Percentiles rank a stretch among this genome's conserved stretches.
phyloP scores from a whole-genome alignment of 2,113 vertebrate species.

The Gopherus flavomarginatus region DNA sequence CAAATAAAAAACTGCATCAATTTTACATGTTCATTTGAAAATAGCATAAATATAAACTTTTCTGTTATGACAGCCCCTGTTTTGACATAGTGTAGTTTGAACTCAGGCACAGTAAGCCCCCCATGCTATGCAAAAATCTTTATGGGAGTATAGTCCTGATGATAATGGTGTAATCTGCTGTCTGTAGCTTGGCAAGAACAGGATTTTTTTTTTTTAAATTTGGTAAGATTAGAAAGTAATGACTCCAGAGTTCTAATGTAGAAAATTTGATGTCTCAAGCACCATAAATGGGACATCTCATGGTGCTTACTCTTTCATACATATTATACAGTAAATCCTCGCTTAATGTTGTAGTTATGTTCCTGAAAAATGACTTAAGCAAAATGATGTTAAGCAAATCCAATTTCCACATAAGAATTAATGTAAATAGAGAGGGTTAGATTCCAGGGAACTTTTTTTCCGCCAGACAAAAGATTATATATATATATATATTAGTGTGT shows the following conservation, averaged over 20 bases:
- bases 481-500: too few relatives aligned
- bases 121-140: background rate
- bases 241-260: background rate
- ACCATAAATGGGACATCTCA: background rate
- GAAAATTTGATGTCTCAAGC: background rate
- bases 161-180: background rate
- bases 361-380: too few relatives aligned
- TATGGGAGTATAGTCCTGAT: background rate
- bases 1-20: background rate
- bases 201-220: background rate
- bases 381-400: too few relatives aligned
- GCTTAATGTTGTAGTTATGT: too few relatives aligned
- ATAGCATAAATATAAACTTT: too few relatives aligned
- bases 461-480: too few relatives aligned
- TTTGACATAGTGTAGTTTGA: background rate
- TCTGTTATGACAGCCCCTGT: background rate
- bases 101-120: background rate
- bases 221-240: background rate
- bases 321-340: background rate
- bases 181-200: background rate
- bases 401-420: too few relatives aligned
- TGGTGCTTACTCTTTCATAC: constrained; percentile 7
- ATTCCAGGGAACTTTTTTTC: too few relatives aligned
- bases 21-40: background rate
- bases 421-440: too few relatives aligned